Evolutionary conservation across 2,797 vertebrate species (phyloP), one percentile per base, ranked within the genome.

Genomic region (Mareca penelope): DNA sequence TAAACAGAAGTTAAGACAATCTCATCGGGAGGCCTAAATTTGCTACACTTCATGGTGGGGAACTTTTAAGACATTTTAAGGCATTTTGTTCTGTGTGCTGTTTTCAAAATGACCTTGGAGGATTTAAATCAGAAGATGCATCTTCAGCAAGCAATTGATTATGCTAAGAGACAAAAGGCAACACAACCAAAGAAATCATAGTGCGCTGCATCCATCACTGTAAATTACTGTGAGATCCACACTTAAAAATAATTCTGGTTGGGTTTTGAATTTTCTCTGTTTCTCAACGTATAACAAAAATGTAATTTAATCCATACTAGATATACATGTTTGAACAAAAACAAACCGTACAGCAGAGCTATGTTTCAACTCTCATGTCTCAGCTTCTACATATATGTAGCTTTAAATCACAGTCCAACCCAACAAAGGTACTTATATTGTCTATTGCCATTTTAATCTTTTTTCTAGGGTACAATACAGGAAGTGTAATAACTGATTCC

Each of bases 1-100:
- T 69, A 95, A 95, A 96, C 92, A 96, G 68, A 85, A 72, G 31
- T 48, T 64, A 73, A 67, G 60, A 69, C 65, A 68, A 71, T 68
- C 75, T 90, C 78, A 82, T 90, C 68, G 77, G 50, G 37, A 91
- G 53, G 23, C 33, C 69, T 85, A 55, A 53, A 75, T 83, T 92
- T 91, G 82, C 89, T 71, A 89, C 65, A 40, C 65, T 88, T 92
- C 89, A 88, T 7, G 5, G 8, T 55, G 15, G 33, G 28, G 31
- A 59, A 26, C 48, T 77, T 86, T 90, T 14, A 40, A 50, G 53
- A 59, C 4, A 29, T 33, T 71, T 85, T 72, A 40, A 50, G 53
- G 67, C 5, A 29, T 33, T 71, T 85, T 72, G 15, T 4, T 64
- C 67, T 46, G 40, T 15, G 24, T 15, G 8, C 26, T 71, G 33